phyloP scores from a whole-genome alignment of 2,888 invertebrate species.

The Adineta ricciae region DNA sequence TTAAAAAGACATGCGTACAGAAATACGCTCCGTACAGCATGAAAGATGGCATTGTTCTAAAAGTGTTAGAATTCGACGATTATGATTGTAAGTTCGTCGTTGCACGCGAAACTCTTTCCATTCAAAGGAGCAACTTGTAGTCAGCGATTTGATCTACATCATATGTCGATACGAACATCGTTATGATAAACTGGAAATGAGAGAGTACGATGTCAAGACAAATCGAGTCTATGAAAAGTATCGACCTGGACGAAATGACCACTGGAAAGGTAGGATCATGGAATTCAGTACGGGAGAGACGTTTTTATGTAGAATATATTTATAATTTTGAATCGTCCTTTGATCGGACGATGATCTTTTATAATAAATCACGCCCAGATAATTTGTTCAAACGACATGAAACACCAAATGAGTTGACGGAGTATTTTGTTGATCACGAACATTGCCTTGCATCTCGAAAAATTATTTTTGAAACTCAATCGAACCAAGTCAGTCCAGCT shows the following conservation, averaged over 20 bases:
- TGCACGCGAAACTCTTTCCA: background rate
- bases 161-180: slow-evolving; percentile 47
- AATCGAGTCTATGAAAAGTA: slow-evolving; percentile 47
- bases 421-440: slow-evolving; percentile 45
- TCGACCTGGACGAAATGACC: slow-evolving; percentile 42
- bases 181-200: slow-evolving; percentile 44
- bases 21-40: slow-evolving; percentile 67
- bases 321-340: slow-evolving; percentile 41
- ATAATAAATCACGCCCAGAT: slow-evolving; percentile 60
- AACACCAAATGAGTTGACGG: slow-evolving; percentile 45
- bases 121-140: slow-evolving; percentile 20
- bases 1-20: slow-evolving; percentile 65
- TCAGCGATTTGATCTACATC: slow-evolving; percentile 37
- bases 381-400: slow-evolving; percentile 55
- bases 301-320: slow-evolving; percentile 40
- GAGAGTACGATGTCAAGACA: slow-evolving; percentile 43
- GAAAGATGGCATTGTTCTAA: slow-evolving; percentile 61
- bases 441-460: slow-evolving; percentile 47
- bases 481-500: slow-evolving; percentile 40
- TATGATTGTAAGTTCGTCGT: slow-evolving; percentile 42
- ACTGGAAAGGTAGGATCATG: slow-evolving; percentile 42
- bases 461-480: slow-evolving; percentile 44
- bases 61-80: slow-evolving; percentile 47
- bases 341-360: slow-evolving; percentile 57
- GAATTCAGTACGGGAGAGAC: background rate